Evolutionary conservation across 2,797 vertebrate genomes (phyloP).

Genomic region (Karalla daura): DNA sequence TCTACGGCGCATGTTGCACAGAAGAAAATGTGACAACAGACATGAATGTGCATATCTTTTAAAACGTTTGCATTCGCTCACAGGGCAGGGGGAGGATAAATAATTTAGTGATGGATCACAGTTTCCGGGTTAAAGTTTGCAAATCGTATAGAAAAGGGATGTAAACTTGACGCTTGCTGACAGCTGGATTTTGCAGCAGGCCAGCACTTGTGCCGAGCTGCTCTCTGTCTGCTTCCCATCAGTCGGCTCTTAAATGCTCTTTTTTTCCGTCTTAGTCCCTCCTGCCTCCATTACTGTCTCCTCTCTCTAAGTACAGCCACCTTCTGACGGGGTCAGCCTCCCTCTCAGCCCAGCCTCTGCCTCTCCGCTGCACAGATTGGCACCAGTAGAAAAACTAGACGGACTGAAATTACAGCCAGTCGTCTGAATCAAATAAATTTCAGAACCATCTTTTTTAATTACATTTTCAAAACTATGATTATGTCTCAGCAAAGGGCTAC

Average conservation of each 20-base stretch:
- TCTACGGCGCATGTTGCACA: no score
- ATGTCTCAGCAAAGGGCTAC: slow-evolving; percentile 30
- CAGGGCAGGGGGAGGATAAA: no score
- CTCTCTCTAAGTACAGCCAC: slow-evolving; percentile 27
- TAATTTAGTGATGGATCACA: no score
- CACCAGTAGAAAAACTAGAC: slow-evolving; percentile 16
- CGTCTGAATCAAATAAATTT: slow-evolving; percentile 28
- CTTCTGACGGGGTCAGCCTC: slow-evolving; percentile 51
- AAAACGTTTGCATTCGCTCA: no score
- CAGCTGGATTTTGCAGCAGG: slow-evolving; percentile 31
- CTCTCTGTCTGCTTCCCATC: slow-evolving; percentile 29
- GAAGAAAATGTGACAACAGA: no score
- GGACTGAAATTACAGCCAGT: slow-evolving; percentile 28
- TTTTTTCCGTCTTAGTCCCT: slow-evolving; percentile 21
- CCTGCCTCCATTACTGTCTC: slow-evolving; percentile 26
- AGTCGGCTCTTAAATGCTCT: slow-evolving; percentile 20
- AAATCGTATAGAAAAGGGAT: not conserved
- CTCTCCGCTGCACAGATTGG: slow-evolving; percentile 33
- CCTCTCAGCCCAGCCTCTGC: slow-evolving; percentile 20
- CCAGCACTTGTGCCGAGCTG: slow-evolving; percentile 11
- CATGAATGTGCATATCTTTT: no score
- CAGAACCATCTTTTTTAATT: slow-evolving; percentile 38
- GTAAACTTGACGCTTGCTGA: slow-evolving; percentile 29
- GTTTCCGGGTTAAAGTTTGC: slow-evolving; percentile 1
- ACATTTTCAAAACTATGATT: slow-evolving; percentile 42